Base-by-base conservation (phyloP, 92 coral and sea anemone genomes). In the Epizoanthus scotinus region DNA sequence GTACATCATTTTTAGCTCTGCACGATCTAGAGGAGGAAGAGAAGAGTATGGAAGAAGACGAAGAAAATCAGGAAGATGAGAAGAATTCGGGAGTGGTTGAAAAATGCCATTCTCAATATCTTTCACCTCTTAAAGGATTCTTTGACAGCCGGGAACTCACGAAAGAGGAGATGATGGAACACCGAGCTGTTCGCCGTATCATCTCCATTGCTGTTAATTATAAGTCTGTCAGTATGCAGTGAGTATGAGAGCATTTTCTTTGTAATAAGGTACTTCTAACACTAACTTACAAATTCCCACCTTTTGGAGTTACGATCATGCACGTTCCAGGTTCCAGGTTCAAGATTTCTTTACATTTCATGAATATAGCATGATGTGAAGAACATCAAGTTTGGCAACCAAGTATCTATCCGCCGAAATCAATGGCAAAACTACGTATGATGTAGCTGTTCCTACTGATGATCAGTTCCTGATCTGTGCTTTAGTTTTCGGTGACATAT, bases 61-160 rank as follows among this genome's bases (percentile, higher is more conserved):
- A 44, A 44, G 14, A 27, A 8, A 13, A 8, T 19, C 19, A 3
- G 17, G 67, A 62, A 63, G 69, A 28, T 0, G 44, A 29, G 67
- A 1, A 62, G 18, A 20, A 63, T 28, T 63, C 42, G 15, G 22
- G 14, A 63, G 22, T 29, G 44, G 69, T 27, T 27, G 15, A 29
- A 18, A 29, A 15, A 9, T 19, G 38, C 13, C 9, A 25, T 27
- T 63, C 40, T 4, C 69, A 63, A n/a, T 17, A 63, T 38, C 44
- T 44, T 63, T 20, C 69, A 19, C 69, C 42, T 29, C 40, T 63
- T n/a, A 42, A 63, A 63, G 69, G 69, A 15, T 63, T 63, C 42
- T 63, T 63, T 9, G 69, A 63, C 69, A 28, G 69, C 69, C 18
- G n/a, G 44, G 9, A 8, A 38, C 69, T 63, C 19, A 29, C 69